phyloP scores from a whole-genome alignment of 2,113 vertebrate species.

The Barnardius zonarius region DNA sequence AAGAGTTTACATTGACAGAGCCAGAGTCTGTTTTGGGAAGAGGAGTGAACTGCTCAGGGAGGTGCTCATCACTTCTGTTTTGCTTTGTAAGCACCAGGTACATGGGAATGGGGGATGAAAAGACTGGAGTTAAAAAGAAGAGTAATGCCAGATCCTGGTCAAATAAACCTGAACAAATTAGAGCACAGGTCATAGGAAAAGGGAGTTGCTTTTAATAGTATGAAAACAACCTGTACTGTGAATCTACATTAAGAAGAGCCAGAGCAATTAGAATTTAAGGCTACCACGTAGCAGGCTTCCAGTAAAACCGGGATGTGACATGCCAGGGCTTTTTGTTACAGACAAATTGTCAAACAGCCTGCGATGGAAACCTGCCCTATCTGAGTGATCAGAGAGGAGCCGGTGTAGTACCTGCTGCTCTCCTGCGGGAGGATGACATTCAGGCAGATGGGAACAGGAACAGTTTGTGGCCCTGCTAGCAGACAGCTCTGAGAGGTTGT shows the following conservation, averaged over 20 bases:
- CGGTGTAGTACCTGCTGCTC: background rate
- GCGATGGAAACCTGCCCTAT: background rate
- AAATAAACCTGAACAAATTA: background rate
- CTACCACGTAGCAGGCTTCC: background rate
- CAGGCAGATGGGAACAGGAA: background rate
- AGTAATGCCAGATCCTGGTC: background rate
- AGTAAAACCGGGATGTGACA: background rate
- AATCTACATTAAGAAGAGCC: background rate
- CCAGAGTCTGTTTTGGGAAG: background rate
- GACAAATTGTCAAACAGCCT: background rate
- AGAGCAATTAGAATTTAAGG: background rate
- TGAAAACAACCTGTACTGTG: background rate
- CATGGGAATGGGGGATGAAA: background rate
- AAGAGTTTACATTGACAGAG: background rate
- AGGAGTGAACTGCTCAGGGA: background rate
- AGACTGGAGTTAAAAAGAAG: background rate
- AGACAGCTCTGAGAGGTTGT: background rate
- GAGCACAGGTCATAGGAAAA: background rate
- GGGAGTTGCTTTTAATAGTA: background rate
- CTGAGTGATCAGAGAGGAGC: background rate
- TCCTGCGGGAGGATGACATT: background rate
- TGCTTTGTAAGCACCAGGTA: background rate
- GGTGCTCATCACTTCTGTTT: background rate
- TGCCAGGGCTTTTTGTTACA: background rate
- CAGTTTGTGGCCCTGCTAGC: background rate